Percentiles rank a stretch among this genome's conserved stretches.
Conservation (phyloP, 2,888 invertebrate genomes). For the Gisinianus flammeolus region DNA sequence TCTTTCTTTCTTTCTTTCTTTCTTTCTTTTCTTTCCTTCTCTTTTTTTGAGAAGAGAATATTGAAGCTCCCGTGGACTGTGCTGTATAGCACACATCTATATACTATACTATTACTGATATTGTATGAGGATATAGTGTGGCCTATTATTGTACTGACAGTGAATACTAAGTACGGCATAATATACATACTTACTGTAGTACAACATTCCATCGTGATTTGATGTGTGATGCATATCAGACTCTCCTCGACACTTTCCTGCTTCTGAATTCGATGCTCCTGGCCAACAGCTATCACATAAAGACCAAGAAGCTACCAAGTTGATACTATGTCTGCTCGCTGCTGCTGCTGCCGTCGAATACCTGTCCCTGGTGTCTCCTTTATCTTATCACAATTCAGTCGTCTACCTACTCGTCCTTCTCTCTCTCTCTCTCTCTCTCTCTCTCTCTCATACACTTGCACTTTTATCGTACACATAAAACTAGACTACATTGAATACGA, state of each 20-base stretch:
- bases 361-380: conserved; percentile 32
- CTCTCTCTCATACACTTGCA: not conserved
- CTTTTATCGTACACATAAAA: not conserved
- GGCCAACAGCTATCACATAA: conserved; percentile 12
- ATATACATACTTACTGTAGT: too few relatives aligned
- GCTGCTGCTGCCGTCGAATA: conserved; percentile 7
- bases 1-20: not conserved
- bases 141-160: not conserved
- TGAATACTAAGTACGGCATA: not conserved
- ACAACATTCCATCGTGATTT: conserved; percentile 32
- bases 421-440: not conserved
- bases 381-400: conserved; percentile 33
- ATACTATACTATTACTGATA: too few relatives aligned
- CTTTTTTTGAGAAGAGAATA: not conserved
- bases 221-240: conserved; percentile 40
- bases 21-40: not conserved
- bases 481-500: too few relatives aligned
- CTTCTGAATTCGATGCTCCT: conserved; percentile 43
- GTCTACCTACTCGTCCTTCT: not conserved
- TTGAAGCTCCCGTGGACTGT: conserved; percentile 25
- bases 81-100: too few relatives aligned
- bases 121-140: too few relatives aligned
- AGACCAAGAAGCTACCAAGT: not conserved
- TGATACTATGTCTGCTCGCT: not conserved
- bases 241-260: conserved; percentile 44